Base-by-base conservation (phyloP, 2,797 vertebrate species). In the Cryptoblepharus egeriae region DNA sequence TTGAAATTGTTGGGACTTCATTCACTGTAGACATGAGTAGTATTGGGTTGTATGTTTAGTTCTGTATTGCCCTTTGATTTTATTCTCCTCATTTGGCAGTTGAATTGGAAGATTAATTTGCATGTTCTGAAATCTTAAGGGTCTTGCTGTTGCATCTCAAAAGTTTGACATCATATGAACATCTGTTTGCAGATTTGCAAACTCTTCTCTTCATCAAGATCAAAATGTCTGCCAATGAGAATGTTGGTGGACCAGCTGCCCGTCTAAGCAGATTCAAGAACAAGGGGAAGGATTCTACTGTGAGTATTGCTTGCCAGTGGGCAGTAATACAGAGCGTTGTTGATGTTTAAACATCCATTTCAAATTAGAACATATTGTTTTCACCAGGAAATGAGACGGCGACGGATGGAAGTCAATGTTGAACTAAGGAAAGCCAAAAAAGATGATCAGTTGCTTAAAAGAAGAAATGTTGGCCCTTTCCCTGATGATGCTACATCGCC, bases 351-450 rank as follows among this genome's bases (percentile, higher is more conserved):
- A 68, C 12, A 4, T 16, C 16, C 18, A 72, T 69, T 60, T 39
- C 32, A 1, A 42, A 24, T 30, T 72, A 55, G 24, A 8, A 3
- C 30, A 5, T 82, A 1, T 11, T 42, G 39, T 30, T 39, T 24
- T 22, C 77, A 0, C 88, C 0, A 92, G 98, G 98, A 99, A 90
- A 97, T 99, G 92, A 96, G 99, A 26, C 96, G 98, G 28, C 93
- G 98, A 45, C 93, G 98, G 15, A 97, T 98, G 81, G 98, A 99
- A 92, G 97, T 97, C 28, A 99, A 98, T 24, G 98, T 99, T n/a
- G 99, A 99, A 85, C 96, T 99, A 32, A 96, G 99, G 9, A 99
- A 99, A 91, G 97, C 98, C 0, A 99, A 98, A 94, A 99, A 99
- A 86, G 99, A 99, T 89, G 98, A 99, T 1, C 98, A 99, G 92